phyloP scores from a whole-genome alignment of 2,797 vertebrate genomes.

The Pangasius macronema region DNA sequence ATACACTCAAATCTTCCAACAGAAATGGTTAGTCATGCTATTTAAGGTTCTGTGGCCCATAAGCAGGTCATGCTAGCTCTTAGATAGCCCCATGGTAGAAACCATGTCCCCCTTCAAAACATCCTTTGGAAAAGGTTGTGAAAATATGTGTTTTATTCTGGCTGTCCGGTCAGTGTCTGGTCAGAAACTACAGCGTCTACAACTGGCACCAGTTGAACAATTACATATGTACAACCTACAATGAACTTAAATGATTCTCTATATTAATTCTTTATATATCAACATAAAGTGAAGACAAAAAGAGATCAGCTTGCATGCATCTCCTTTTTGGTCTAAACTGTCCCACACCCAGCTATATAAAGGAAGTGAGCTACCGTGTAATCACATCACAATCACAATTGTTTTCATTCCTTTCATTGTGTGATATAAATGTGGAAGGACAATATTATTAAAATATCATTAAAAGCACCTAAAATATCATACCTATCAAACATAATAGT shows the following conservation, averaged over 20 bases:
- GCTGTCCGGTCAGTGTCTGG: neutral
- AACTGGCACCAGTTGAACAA: neutral
- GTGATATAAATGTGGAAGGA: neutral
- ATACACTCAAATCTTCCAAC: neutral
- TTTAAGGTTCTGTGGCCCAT: neutral
- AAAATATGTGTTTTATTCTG: neutral
- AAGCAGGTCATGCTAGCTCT: neutral
- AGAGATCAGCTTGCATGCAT: neutral
- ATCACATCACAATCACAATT: neutral
- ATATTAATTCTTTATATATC: neutral
- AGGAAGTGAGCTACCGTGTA: neutral
- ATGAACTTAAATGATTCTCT: neutral
- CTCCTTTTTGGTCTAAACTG: neutral
- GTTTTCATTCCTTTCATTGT: neutral
- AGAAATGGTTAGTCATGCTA: neutral
- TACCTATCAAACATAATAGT: neutral
- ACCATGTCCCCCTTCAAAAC: neutral
- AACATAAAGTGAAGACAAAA: neutral
- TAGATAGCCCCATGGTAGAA: neutral
- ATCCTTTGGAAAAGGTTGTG: neutral
- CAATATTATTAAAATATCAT: neutral
- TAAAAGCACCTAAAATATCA: neutral
- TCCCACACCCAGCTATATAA: neutral
- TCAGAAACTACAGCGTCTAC: neutral
- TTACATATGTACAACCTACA: neutral